These are phyloP conservation scores for Mus caroli DNA, from an alignment of 2,797 vertebrate species.

Conservation along the genomic window DNA sequence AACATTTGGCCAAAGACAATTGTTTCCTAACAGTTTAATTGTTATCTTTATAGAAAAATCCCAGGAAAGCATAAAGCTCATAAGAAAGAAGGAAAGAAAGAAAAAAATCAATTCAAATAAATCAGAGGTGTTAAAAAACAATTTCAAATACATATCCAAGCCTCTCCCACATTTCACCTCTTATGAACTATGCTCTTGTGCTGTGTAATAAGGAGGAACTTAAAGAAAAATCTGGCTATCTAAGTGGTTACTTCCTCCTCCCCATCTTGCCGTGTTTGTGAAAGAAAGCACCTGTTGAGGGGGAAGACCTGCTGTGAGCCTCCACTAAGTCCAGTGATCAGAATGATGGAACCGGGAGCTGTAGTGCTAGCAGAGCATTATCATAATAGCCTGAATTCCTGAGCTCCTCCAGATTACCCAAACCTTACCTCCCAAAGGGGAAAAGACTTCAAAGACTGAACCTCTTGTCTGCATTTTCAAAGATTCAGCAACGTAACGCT, in stretches of 20 bases:
- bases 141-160: background rate
- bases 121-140: background rate
- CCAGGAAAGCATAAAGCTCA: constrained; percentile 18
- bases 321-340: constrained; percentile 60
- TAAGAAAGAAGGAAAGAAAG: background rate
- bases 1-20: constrained; percentile 74
- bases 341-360: constrained; percentile 49
- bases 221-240: background rate
- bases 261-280: constrained; percentile 36
- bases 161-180: background rate
- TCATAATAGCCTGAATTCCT: constrained; percentile 76
- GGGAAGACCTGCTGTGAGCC: constrained; percentile 57
- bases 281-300: constrained; percentile 72
- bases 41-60: constrained; percentile 52
- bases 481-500: constrained; percentile 68
- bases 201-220: background rate
- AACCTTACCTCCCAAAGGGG: constrained; percentile 81
- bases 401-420: constrained; percentile 81
- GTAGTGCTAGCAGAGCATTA: constrained; percentile 66
- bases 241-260: background rate
- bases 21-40: constrained; percentile 71
- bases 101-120: background rate
- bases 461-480: constrained; percentile 70
- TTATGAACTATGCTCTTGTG: background rate
- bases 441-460: constrained; percentile 81